Base-by-base conservation (phyloP, 2,888 invertebrate genomes). In the Stenotaenia linearis region DNA sequence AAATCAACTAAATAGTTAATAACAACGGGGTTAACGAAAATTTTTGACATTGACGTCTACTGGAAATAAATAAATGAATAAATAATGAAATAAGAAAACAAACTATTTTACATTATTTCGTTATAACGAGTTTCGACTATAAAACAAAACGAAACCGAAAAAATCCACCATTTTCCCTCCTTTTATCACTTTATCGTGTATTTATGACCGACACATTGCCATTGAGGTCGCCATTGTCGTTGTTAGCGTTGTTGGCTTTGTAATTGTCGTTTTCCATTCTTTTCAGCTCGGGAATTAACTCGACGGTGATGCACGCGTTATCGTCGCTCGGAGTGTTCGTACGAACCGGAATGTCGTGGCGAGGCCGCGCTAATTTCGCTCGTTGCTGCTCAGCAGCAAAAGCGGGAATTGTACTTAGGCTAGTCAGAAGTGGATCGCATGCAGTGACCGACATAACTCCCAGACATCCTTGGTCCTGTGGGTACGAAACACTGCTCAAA, bases 401-500 rank as follows among this genome's bases (percentile, higher is more conserved):
- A 61, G 61, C 61, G 25, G 61, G 61, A 23, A 61, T 25, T 61
- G 61, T 25, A 61, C 61, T 61, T 61, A 61, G 15, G 25, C 25
- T 61, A 61, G 61, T 23, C n/a, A 45, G n/a, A 45, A 45, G n/a
- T 3, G 61, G 25, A 61, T 61, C 61, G 61, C 61, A 61, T 10
- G 25, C 23, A 25, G 61, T 61, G 7, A 25, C 23, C 6, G 61
- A 61, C 61, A 61, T 61, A 7, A 61, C 61, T 15, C 50, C 79
- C 45, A 61, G 61, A 61, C 61, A 4, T 25, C 61, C 61, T 25
- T 61, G 61, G 25, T 61, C 75, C 76, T 77, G 75, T 15, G 56
- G 74, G 61, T 61, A 79, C 4, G 40, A 79, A 12, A 77, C 45
- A 45, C 77, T 77, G 77, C 77, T 77, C 23, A 77, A 40, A 0